phyloP scores from a whole-genome alignment of 1,140 invertebrate genomes.

The Drosophila melanica region DNA sequence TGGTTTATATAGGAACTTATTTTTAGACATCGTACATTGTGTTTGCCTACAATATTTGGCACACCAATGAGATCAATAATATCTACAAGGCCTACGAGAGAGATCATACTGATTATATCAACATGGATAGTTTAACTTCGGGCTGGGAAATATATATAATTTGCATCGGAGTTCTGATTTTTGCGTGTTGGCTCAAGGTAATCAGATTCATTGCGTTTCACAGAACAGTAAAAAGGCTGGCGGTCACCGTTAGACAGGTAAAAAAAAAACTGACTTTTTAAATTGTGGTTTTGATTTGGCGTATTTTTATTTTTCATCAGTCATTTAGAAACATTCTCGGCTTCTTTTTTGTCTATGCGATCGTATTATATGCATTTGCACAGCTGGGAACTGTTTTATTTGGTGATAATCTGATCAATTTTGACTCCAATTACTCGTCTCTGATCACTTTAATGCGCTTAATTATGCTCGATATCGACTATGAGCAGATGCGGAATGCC shows the following conservation, averaged over 20 bases:
- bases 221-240: not conserved
- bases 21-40: constrained; percentile 5
- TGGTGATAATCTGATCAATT: not conserved
- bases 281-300: not conserved
- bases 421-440: not conserved
- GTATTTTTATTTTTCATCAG: not conserved
- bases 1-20: too few species aligned
- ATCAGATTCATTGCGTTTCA: constrained; percentile 15
- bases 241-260: not conserved
- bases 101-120: constrained; percentile 1
- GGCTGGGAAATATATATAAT: constrained; percentile 14
- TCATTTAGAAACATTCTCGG: not conserved
- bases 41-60: constrained; percentile 15
- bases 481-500: not conserved
- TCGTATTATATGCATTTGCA: not conserved
- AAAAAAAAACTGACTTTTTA: not conserved
- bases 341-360: constrained; percentile 3
- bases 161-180: not conserved
- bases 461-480: not conserved
- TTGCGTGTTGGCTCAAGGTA: constrained; percentile 4
- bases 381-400: constrained; percentile 10
- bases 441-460: not conserved
- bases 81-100: not conserved
- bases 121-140: not conserved
- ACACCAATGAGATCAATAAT: not conserved